Conservation (phyloP, 2,888 invertebrate species). For the Noctua comes region DNA sequence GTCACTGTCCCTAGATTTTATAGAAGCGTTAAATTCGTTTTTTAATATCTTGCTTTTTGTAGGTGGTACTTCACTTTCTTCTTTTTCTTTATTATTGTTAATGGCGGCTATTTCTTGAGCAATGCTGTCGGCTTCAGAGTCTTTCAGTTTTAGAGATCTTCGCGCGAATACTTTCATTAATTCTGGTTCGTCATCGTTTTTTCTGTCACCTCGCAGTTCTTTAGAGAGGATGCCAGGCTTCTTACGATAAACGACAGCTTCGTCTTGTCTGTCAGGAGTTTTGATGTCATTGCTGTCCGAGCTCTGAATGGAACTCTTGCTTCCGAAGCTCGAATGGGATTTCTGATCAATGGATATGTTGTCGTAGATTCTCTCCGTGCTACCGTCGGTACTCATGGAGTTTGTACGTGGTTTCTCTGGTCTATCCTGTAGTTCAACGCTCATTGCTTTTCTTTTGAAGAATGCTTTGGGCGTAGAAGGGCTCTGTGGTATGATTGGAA, state of each 20-base stretch:
- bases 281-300: slow-evolving; percentile 85
- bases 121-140: slow-evolving; percentile 91
- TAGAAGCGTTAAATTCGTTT: slow-evolving; percentile 88
- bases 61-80: slow-evolving; percentile 76
- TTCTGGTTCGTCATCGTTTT: slow-evolving; percentile 93
- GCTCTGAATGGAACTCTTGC: slow-evolving; percentile 88
- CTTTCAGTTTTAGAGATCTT: slow-evolving; percentile 95
- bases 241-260: slow-evolving; percentile 89
- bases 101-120: slow-evolving; percentile 90
- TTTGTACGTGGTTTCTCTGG: slow-evolving; percentile 83
- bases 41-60: slow-evolving; percentile 82
- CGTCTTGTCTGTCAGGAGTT: slow-evolving; percentile 84
- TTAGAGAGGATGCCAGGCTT: slow-evolving; percentile 87
- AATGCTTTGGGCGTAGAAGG: slow-evolving; percentile 87
- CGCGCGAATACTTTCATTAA: slow-evolving; percentile 95
- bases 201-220: slow-evolving; percentile 83
- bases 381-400: slow-evolving; percentile 85
- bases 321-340: slow-evolving; percentile 88
- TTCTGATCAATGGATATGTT: slow-evolving; percentile 87
- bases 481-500: slow-evolving; percentile 77
- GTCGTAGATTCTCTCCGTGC: slow-evolving; percentile 86
- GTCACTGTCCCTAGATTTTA: slow-evolving; percentile 92
- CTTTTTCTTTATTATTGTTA: slow-evolving; percentile 81
- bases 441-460: slow-evolving; percentile 89
- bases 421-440: slow-evolving; percentile 88